Evolutionary conservation across 2,888 invertebrate species (phyloP), one percentile per base, ranked within the genome.

Genomic region (Crematogaster levior): DNA sequence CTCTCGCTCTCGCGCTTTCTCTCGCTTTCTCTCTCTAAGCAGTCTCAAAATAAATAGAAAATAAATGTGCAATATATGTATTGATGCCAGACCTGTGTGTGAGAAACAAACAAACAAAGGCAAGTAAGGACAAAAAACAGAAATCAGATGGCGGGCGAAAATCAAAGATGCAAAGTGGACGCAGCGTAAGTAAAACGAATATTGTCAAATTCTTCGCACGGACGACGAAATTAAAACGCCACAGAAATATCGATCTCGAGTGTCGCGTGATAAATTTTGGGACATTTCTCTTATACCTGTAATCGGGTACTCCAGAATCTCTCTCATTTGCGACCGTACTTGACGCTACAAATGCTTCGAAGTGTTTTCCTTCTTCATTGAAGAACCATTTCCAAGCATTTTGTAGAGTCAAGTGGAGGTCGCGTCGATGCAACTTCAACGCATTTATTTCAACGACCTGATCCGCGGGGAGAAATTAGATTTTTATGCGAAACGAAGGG

Each of bases 31-130:
- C 46, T 84, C 84, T 88, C 70, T 88, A 91, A 92, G 91, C 85
- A 84, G 88, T 89, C 89, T 84, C 70, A 92, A 93, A 94, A 93
- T 93, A 92, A 94, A 93, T 93, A 92, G 91, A 93, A 93, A 94
- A 94, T 93, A 94, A 94, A 93, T 93, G 91, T 93, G 91, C 92
- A 92, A 88, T 85, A 84, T 85, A 87, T 84, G 85, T 89, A 90
- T 90, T 92, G 94, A 92, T 92, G 93, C 91, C 93, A 93, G 93
- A 94, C 94, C 94, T 94, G 94, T 91, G 92, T 92, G 90, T 93
- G 91, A 94, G 93, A 94, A 94, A 94, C 93, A 94, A 94, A 94
- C 93, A 94, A 94, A 94, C 92, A 94, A 91, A 93, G 89, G 91
- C 91, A 92, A 92, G 89, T 93, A 90, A 93, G 91, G 91, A 93